Conservation (phyloP, 2,888 invertebrate genomes). For the Trissolcus japonicus region DNA sequence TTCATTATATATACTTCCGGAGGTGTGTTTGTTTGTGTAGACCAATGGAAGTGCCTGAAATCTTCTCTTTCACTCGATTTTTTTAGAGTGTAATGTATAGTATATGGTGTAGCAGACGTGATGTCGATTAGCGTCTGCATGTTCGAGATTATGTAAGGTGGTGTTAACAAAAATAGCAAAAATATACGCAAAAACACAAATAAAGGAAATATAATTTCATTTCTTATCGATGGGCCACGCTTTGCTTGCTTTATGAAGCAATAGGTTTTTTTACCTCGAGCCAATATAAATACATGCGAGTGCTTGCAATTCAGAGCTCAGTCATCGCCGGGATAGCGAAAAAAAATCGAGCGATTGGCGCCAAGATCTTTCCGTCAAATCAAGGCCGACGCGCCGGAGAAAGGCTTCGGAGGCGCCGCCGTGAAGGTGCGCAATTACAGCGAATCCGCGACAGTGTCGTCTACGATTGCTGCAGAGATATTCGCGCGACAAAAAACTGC, state of each 20-base stretch:
- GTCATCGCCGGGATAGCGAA: constrained; percentile 36
- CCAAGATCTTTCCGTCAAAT: constrained; percentile 61
- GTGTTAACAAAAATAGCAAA: not conserved
- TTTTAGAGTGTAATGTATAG: too few relatives aligned
- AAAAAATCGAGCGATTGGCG: constrained; percentile 61
- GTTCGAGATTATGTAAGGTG: too few relatives aligned
- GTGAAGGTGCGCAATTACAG: constrained; percentile 57
- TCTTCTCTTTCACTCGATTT: too few relatives aligned
- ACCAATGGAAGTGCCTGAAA: too few relatives aligned
- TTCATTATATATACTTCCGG: too few relatives aligned
- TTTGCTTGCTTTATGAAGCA: constrained; percentile 19
- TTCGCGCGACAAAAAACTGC: constrained; percentile 25
- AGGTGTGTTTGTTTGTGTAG: too few relatives aligned
- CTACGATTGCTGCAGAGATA: constrained; percentile 29
- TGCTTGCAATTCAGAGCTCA: constrained; percentile 37
- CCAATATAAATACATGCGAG: constrained; percentile 27
- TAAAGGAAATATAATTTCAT: constrained; percentile 31
- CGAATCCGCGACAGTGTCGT: constrained; percentile 57
- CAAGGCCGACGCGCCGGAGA: constrained; percentile 64
- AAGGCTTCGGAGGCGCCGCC: constrained; percentile 64
- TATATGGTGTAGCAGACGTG: too few relatives aligned
- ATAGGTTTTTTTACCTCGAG: constrained; percentile 17
- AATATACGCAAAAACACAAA: not conserved
- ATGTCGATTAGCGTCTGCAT: too few relatives aligned
- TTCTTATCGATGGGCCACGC: constrained; percentile 17